Conservation (phyloP, 2,888 invertebrate genomes). For the Strigamia maritima region DNA sequence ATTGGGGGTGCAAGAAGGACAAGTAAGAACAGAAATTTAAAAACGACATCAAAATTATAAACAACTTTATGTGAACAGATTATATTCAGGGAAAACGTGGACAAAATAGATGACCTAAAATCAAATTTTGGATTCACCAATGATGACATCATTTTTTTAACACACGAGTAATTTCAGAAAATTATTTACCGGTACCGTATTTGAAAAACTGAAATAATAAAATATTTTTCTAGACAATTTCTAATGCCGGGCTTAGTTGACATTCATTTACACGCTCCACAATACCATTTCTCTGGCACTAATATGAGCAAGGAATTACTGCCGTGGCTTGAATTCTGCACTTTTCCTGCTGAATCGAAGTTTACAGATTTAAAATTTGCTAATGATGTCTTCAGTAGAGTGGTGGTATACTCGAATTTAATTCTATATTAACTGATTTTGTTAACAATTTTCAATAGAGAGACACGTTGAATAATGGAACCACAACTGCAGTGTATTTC, state of each 20-base stretch:
- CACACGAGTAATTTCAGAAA: not conserved
- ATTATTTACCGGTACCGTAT: not conserved
- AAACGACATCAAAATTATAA: not conserved
- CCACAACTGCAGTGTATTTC: constrained; percentile 86
- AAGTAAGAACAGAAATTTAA: not conserved
- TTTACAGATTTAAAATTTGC: constrained; percentile 69
- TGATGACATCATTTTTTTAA: not conserved
- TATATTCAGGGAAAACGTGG: not conserved
- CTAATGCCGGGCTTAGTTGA: constrained; percentile 85
- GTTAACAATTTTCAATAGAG: constrained; percentile 58
- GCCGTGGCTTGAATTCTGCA: constrained; percentile 81
- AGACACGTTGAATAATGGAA: constrained; percentile 71
- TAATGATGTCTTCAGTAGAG: constrained; percentile 65
- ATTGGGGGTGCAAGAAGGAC: not conserved
- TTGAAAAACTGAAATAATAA: not conserved
- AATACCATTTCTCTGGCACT: constrained; percentile 79
- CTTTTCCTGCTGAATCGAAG: constrained; percentile 72
- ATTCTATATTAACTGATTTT: not conserved
- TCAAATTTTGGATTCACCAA: not conserved
- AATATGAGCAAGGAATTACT: constrained; percentile 75
- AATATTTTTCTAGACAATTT: constrained; percentile 55
- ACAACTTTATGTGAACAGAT: not conserved
- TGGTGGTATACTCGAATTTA: constrained; percentile 64
- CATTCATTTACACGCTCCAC: constrained; percentile 85
- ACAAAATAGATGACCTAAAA: not conserved